A percentile compares a stretch with the other conserved stretches of the same genome.
Conservation (phyloP, 2,113 vertebrate genomes). For the Anseranas semipalmata region DNA sequence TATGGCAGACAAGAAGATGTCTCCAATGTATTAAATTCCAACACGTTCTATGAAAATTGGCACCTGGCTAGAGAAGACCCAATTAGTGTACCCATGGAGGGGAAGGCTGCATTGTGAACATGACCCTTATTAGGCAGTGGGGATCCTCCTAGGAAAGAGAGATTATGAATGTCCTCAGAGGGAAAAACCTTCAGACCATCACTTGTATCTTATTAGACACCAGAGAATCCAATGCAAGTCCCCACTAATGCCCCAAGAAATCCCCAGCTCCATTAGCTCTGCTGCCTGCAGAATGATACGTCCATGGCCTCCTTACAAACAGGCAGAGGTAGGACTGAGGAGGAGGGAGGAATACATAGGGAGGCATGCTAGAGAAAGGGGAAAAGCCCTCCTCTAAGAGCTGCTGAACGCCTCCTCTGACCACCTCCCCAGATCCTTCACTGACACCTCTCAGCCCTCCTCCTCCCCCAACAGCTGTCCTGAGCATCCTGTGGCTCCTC, state of each 20-base stretch:
- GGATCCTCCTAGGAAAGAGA: not conserved
- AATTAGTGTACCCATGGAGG: not conserved
- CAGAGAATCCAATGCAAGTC: not conserved
- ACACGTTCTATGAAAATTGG: not conserved
- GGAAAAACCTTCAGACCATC: not conserved
- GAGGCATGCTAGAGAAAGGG: not conserved
- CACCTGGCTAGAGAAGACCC: not conserved
- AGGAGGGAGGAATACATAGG: not conserved
- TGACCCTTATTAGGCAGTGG: not conserved
- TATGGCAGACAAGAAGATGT: not conserved
- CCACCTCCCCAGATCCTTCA: not conserved
- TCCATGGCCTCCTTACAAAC: not conserved
- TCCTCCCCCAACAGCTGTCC: not conserved
- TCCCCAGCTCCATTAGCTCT: not conserved
- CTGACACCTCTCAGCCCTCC: not conserved
- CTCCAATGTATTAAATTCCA: slow-evolving; percentile 25
- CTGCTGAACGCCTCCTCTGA: not conserved
- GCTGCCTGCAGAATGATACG: rapidly evolving
- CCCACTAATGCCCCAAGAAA: not conserved
- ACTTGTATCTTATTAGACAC: not conserved
- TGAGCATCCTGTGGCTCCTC: not conserved
- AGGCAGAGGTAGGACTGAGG: not conserved
- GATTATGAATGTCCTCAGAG: not conserved
- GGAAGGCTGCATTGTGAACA: not conserved
- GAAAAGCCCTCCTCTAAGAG: not conserved